Evolutionary conservation across 2,888 invertebrate genomes (phyloP), one percentile per base, ranked within the genome.

Genomic region (Xestia ashworthii): DNA sequence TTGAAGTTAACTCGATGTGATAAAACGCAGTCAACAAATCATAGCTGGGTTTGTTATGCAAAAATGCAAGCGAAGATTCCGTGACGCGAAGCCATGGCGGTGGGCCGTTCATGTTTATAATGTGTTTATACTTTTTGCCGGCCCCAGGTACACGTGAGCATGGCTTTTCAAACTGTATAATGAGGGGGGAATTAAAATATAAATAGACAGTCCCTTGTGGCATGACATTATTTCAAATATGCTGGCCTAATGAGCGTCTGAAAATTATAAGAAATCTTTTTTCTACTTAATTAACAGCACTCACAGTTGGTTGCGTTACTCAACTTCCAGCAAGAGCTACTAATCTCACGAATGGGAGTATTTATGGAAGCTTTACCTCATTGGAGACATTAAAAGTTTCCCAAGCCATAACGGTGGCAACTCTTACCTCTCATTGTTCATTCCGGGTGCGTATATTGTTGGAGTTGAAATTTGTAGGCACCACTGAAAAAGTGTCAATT

Each of bases 401-500:
- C 92, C 89, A 91, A 94, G 93, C 93, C 93, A 94, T 95, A 95
- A 95, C 93, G 92, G 91, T 90, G 92, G 93, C 92, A 94, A 93
- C 93, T 94, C 94, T 93, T 92, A 92, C 94, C 92, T 92, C 93
- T 95, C 94, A 96, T 96, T 96, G 95, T 94, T 95, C 94, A 96
- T 96, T 96, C 96, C 92, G 92, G 91, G 92, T 93, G 94, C 96
- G 96, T 96, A 95, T 95, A 95, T 94, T 95, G 94, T 94, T 94
- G 93, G 93, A 95, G 94, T 95, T 95, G 93, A 95, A 96, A 96
- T 96, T 96, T 96, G 96, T 95, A 94, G 94, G 95, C 93, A 91
- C 92, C 93, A 91, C 95, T 96, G 95, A 96, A 96, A 96, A 96
- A 96, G 96, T 96, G 96, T 95, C 96, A 96, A 96, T 96, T 96